phyloP scores from a whole-genome alignment of 1,140 invertebrate genomes.

The Carposina sasakii region DNA sequence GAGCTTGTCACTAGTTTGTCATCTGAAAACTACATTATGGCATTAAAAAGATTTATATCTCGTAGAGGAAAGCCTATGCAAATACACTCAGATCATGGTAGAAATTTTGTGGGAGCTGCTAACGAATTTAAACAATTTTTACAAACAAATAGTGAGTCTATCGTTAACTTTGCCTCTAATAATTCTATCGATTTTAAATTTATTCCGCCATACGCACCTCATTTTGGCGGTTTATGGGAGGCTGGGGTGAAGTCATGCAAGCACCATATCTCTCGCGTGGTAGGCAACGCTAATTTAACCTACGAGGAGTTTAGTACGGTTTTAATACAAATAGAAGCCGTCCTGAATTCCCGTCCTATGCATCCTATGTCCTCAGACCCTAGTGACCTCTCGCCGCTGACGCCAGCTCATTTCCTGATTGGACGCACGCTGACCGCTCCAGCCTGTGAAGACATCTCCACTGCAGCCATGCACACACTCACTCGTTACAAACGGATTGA shows the following conservation, averaged over 20 bases:
- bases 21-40: not conserved
- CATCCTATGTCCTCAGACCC: not conserved
- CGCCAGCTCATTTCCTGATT: slow-evolving; percentile 7
- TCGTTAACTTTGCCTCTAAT: not conserved
- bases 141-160: not conserved
- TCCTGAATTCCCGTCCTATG: slow-evolving; percentile 13
- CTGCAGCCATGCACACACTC: not conserved
- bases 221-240: slow-evolving; percentile 50
- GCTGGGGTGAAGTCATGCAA: slow-evolving; percentile 7
- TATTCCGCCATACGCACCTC: slow-evolving; percentile 38
- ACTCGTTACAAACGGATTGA: not conserved
- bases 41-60: not conserved
- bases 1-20: not conserved
- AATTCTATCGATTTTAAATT: slow-evolving; percentile 14
- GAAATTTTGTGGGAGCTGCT: not conserved
- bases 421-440: not conserved
- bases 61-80: not conserved
- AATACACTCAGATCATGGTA: not conserved
- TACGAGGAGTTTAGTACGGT: slow-evolving; percentile 20
- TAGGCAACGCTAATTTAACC: slow-evolving; percentile 10
- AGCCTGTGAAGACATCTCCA: not conserved
- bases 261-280: slow-evolving; percentile 17
- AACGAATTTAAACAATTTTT: not conserved
- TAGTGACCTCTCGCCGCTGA: not conserved
- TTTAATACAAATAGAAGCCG: slow-evolving; percentile 20